Conservation (phyloP, 53 echinoderm and acorn worm genomes). For the Holothuria leucospilota region DNA sequence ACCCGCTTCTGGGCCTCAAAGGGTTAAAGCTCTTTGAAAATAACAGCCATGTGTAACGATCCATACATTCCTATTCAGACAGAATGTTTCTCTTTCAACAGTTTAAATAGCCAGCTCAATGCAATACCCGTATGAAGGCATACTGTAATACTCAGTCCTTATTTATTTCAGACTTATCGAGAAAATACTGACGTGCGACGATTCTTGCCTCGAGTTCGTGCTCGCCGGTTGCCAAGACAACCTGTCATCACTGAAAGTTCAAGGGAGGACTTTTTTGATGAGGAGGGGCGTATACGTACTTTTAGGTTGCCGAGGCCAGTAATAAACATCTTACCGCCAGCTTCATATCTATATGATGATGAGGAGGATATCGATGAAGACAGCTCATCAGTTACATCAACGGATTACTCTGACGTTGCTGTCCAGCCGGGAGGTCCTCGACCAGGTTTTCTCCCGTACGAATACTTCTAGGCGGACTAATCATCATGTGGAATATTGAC, state of each 20-base stretch:
- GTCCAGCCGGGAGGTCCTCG: conserved; percentile 14
- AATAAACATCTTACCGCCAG: neutral
- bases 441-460: conserved; percentile 9
- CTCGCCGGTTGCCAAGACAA: conserved; percentile 14
- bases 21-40: too few species aligned
- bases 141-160: too few species aligned
- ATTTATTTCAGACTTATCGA: neutral
- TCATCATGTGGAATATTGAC: too few species aligned
- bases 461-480: neutral
- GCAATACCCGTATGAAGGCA: too few species aligned
- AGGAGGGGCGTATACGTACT: conserved; percentile 13
- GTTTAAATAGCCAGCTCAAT: too few species aligned
- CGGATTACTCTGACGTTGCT: conserved; percentile 11
- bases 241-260: conserved; percentile 8
- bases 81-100: too few species aligned
- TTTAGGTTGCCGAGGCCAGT: conserved; percentile 7
- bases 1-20: too few species aligned
- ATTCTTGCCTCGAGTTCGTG: conserved; percentile 17
- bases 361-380: neutral
- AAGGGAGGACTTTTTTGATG: conserved; percentile 11
- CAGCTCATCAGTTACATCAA: neutral
- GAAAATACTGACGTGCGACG: conserved; percentile 8
- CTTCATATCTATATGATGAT: neutral
- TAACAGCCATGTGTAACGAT: too few species aligned
- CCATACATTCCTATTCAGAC: too few species aligned